Evolutionary conservation across 2,797 vertebrate species (phyloP).

Genomic region (Pampus argenteus): DNA sequence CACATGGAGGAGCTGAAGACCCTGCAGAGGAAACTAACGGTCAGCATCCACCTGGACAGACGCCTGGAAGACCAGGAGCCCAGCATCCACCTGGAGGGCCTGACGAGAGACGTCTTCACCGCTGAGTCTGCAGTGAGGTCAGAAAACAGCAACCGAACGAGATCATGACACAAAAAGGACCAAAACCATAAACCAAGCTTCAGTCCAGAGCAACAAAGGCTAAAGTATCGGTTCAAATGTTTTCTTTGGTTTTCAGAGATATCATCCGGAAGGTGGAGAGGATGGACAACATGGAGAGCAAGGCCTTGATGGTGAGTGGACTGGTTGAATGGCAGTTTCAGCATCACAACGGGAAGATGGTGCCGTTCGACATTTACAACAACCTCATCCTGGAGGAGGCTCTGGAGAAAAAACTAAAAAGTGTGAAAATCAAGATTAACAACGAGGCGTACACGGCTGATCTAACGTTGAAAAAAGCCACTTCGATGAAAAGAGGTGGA

Average conservation of each 20-base stretch:
- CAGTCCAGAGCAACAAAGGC: accelerated
- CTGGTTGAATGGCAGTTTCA: slow-evolving; percentile 86
- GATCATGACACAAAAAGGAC: background rate
- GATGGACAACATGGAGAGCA: slow-evolving; percentile 65
- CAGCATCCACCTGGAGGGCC: slow-evolving; percentile 83
- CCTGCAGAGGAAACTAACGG: slow-evolving; percentile 82
- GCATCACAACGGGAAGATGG: accelerated
- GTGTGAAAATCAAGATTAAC: slow-evolving; percentile 73
- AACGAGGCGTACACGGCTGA: slow-evolving; percentile 67
- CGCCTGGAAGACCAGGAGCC: slow-evolving; percentile 54
- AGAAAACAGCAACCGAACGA: background rate
- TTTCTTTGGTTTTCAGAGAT: slow-evolving; percentile 65
- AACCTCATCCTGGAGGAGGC: slow-evolving; percentile 88
- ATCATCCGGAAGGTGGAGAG: slow-evolving; percentile 82
- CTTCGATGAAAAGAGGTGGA: accelerated
- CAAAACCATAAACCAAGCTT: accelerated
- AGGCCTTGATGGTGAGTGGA: slow-evolving; percentile 73
- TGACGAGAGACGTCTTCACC: slow-evolving; percentile 82
- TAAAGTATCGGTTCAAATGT: accelerated
- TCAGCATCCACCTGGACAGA: slow-evolving; percentile 79
- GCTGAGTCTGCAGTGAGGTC: slow-evolving; percentile 70
- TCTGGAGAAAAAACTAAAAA: background rate
- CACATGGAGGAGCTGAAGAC: slow-evolving; percentile 75
- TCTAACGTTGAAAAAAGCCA: background rate
- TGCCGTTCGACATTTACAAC: slow-evolving; percentile 79